A percentile compares a stretch with the other conserved stretches of the same genome.
Conservation (phyloP, 2,888 invertebrate genomes). For the Microdon myrmicae region DNA sequence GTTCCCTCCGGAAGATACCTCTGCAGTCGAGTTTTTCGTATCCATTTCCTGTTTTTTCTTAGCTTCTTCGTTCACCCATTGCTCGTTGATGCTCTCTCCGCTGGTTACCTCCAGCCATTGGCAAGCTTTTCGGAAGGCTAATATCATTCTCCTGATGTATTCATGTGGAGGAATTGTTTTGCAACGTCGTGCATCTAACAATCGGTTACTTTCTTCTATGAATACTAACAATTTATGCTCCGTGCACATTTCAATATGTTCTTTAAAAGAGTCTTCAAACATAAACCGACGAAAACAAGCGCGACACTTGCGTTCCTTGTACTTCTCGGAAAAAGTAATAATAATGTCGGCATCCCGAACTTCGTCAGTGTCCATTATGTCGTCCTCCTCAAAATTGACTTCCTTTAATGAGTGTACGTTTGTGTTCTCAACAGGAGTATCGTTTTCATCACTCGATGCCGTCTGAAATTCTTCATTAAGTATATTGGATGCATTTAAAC, state of each 20-base stretch:
- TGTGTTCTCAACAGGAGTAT: constrained; percentile 54
- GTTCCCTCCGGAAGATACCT: constrained; percentile 45
- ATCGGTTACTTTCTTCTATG: constrained; percentile 60
- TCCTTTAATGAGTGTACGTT: constrained; percentile 64
- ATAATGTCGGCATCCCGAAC: constrained; percentile 61
- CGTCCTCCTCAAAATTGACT: constrained; percentile 65
- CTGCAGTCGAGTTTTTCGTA: constrained; percentile 44
- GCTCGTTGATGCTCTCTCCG: constrained; percentile 61
- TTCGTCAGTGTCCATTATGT: constrained; percentile 63
- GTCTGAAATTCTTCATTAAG: constrained; percentile 60
- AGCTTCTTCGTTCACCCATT: constrained; percentile 36
- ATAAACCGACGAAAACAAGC: constrained; percentile 64
- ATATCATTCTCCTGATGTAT: constrained; percentile 65
- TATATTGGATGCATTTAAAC: constrained; percentile 26
- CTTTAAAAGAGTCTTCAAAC: constrained; percentile 64
- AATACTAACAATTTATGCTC: constrained; percentile 62
- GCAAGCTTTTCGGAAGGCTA: constrained; percentile 63
- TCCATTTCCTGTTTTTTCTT: constrained; percentile 48
- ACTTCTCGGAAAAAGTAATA: constrained; percentile 63
- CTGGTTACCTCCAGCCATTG: constrained; percentile 63
- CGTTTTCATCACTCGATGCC: constrained; percentile 62
- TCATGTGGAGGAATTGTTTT: constrained; percentile 65
- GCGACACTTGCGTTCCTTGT: constrained; percentile 65
- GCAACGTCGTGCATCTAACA: constrained; percentile 60
- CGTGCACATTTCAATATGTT: constrained; percentile 63